phyloP scores from a whole-genome alignment of 2,888 invertebrate species.

The Pristionchus exspectatus region DNA sequence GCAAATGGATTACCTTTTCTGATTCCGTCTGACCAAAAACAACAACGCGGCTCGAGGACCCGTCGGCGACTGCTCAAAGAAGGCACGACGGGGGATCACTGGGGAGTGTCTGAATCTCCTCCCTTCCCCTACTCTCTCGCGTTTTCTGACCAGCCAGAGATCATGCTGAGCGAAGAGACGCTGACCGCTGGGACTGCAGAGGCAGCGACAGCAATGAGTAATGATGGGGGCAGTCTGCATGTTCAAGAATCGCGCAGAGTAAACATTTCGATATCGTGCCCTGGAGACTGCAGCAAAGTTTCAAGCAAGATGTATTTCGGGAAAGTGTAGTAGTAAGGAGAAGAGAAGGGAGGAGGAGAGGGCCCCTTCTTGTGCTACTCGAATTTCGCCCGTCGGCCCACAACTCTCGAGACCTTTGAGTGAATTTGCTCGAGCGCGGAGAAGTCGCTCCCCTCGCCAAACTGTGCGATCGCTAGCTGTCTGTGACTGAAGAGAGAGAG shows the following conservation, averaged over 20 bases:
- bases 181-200: not conserved
- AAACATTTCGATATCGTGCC: not conserved
- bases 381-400: not conserved
- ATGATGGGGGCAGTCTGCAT: not conserved
- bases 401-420: constrained; percentile 27
- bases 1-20: not conserved
- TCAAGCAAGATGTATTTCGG: not conserved
- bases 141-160: too few species aligned
- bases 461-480: not conserved
- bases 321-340: not conserved
- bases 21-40: not conserved
- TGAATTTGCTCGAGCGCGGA: constrained; percentile 26
- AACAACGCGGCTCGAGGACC: not conserved
- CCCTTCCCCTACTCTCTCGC: too few species aligned
- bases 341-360: not conserved
- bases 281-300: constrained; percentile 14
- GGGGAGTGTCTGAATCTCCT: too few species aligned
- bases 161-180: too few species aligned
- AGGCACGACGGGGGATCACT: not conserved
- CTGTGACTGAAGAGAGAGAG: not conserved
- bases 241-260: not conserved
- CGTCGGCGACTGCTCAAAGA: not conserved
- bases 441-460: not conserved
- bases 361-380: not conserved
- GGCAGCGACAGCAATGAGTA: not conserved